Evolutionary conservation across 2,888 invertebrate genomes (phyloP).

Genomic region (Megalurothrips usitatus): DNA sequence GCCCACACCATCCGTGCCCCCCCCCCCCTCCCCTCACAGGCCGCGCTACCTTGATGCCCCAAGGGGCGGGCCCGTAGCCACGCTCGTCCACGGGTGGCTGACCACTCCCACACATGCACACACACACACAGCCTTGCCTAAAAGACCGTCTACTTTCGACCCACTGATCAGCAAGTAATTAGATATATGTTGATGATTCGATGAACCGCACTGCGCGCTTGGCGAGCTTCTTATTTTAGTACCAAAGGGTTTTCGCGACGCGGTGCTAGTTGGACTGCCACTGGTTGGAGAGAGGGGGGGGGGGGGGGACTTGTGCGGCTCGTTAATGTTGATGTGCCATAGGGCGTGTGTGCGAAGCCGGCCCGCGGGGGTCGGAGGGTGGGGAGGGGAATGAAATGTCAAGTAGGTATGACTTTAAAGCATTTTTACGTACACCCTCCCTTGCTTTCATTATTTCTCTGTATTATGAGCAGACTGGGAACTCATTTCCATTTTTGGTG

Average conservation of each 20-base stretch:
- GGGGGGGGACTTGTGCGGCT: too few relatives aligned
- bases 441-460: neutral
- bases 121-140: too few relatives aligned
- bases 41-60: too few relatives aligned
- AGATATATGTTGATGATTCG: neutral
- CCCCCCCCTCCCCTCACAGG: neutral
- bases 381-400: neutral
- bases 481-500: slow-evolving; percentile 17
- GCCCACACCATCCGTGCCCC: neutral
- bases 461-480: neutral
- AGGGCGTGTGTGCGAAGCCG: too few relatives aligned
- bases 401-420: neutral
- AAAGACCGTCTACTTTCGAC: neutral
- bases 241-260: too few relatives aligned
- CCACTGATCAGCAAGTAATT: slow-evolving; percentile 26
- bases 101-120: neutral
- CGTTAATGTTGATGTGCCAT: too few relatives aligned
- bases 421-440: neutral
- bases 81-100: neutral
- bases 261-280: too few relatives aligned
- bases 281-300: too few relatives aligned
- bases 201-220: too few relatives aligned
- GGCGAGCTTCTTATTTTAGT: too few relatives aligned
- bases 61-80: too few relatives aligned
- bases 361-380: too few relatives aligned